Conservation (phyloP, 2,888 invertebrate genomes). For the Perizoma flavofasciatum region DNA sequence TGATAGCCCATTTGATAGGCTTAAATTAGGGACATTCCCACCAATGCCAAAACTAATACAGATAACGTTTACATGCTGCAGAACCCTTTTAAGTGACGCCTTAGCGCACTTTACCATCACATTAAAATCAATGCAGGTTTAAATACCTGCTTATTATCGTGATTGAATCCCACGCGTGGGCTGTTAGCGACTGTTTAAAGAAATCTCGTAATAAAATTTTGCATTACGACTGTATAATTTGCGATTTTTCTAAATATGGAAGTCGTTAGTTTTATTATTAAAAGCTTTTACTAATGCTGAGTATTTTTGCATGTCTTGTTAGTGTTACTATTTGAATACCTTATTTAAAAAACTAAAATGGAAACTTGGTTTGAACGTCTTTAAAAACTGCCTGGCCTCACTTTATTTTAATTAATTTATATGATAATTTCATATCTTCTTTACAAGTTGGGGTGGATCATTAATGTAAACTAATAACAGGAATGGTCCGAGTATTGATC, state of each 20-base stretch:
- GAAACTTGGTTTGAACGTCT: too few species aligned
- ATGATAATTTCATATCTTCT: too few species aligned
- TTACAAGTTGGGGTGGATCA: too few species aligned
- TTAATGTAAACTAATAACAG: too few species aligned
- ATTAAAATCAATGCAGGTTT: constrained; percentile 32
- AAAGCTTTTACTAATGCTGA: constrained; percentile 10
- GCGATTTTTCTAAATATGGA: constrained; percentile 8
- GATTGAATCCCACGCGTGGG: constrained; percentile 37
- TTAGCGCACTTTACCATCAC: constrained; percentile 16
- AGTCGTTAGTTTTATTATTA: constrained; percentile 15
- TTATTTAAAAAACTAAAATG: not conserved
- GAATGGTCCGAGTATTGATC: too few species aligned
- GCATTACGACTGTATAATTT: constrained; percentile 25
- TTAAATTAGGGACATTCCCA: too few species aligned
- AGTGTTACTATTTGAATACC: not conserved
- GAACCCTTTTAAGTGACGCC: constrained; percentile 2
- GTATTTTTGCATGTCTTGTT: constrained; percentile 2
- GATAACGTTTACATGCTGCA: not conserved
- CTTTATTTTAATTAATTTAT: too few species aligned
- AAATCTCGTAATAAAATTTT: constrained; percentile 30
- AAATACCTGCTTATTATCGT: constrained; percentile 41
- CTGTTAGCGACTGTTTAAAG: constrained; percentile 35
- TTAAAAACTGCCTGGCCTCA: too few species aligned
- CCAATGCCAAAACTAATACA: too few species aligned
- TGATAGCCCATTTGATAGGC: too few species aligned